phyloP scores from a whole-genome alignment of 2,888 invertebrate genomes.

The Mythimna lalbum region DNA sequence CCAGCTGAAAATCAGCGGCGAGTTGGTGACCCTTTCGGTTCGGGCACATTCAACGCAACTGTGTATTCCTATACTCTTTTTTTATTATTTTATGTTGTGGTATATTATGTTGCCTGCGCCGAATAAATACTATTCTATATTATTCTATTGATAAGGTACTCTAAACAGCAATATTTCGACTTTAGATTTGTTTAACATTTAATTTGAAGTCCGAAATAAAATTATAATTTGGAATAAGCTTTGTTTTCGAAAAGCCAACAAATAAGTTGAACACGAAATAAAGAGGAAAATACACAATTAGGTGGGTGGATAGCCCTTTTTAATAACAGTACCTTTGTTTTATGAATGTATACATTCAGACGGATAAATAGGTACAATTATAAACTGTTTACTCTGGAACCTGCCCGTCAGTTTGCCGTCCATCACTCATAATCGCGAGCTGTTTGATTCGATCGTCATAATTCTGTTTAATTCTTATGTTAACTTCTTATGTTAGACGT shows the following conservation, averaged over 20 bases:
- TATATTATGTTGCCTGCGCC: too few species aligned
- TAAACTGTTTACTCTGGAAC: conserved; percentile 28
- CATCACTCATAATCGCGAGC: conserved; percentile 26
- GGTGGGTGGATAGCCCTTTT: not conserved
- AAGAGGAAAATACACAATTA: not conserved
- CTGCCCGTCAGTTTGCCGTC: conserved; percentile 33
- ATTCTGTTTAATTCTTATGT: conserved; percentile 30
- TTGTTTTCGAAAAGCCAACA: too few species aligned
- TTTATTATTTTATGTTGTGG: too few species aligned
- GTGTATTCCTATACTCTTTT: too few species aligned
- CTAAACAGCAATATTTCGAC: not conserved
- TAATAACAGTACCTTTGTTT: not conserved
- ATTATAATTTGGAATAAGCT: too few species aligned
- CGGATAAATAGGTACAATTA: conserved; percentile 4
- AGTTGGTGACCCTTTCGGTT: too few species aligned
- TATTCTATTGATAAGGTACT: not conserved
- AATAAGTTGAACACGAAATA: not conserved
- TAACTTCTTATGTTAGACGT: conserved; percentile 23
- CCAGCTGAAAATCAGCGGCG: too few species aligned
- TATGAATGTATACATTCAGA: not conserved
- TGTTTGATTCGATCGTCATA: conserved; percentile 35
- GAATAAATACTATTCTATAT: too few species aligned
- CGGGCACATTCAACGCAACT: too few species aligned
- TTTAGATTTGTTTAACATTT: not conserved
- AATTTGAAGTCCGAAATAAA: too few species aligned